A percentile compares a stretch with the other conserved stretches of the same genome.
These are phyloP conservation scores for Ciconia nigra DNA, from an alignment of 2,797 vertebrate genomes.

Conservation along the genomic window DNA sequence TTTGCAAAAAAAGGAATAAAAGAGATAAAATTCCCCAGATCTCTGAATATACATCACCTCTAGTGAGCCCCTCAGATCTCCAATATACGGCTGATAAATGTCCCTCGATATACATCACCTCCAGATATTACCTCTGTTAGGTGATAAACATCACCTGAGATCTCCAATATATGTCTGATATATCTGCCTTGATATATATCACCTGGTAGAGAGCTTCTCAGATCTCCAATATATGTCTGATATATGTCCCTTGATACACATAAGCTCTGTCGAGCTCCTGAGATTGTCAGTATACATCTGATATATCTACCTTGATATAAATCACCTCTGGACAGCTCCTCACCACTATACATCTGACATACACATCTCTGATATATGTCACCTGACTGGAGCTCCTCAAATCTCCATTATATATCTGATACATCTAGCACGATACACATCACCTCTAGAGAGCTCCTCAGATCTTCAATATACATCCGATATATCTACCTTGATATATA, in stretches of 20 bases:
- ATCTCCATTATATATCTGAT: accelerated
- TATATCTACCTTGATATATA: not conserved
- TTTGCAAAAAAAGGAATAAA: not conserved
- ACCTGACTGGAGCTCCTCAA: not conserved
- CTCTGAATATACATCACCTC: not conserved
- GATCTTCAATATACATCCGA: not conserved
- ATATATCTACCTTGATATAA: not conserved
- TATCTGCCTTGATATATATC: not conserved
- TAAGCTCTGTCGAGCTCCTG: not conserved
- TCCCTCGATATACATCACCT: not conserved
- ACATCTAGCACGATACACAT: not conserved
- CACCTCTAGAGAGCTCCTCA: not conserved
- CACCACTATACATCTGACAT: not conserved
- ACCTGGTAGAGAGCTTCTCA: not conserved
- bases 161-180: not conserved
- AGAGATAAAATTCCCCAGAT: not conserved
- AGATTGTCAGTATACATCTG: not conserved
- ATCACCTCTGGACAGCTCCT: not conserved
- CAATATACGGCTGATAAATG: not conserved
- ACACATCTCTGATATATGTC: not conserved
- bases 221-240: not conserved
- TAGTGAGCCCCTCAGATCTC: not conserved
- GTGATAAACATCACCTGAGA: not conserved
- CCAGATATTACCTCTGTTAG: not conserved
- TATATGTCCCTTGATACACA: not conserved